Base-by-base conservation (phyloP, 2,797 vertebrate species). In the Anguilla marmorata region DNA sequence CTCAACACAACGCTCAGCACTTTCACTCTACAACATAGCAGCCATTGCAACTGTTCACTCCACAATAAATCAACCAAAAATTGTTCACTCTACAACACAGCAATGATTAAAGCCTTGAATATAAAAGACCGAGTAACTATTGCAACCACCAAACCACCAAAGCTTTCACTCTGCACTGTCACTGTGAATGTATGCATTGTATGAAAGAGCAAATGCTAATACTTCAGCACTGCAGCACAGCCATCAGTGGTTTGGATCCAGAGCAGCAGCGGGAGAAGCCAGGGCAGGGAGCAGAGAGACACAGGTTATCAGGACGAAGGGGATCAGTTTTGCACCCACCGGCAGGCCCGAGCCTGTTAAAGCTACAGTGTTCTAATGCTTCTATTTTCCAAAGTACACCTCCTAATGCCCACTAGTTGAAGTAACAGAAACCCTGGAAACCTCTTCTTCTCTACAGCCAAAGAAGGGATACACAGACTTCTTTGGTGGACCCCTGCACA, bases 41-140 rank as follows among this genome's bases (percentile, higher is more conserved):
- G 41, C 92, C 72, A 86, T 92, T 72, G 91, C 84, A 79, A 76
- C 85, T 79, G 41, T 84, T 92, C 89, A 7, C 27, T 30, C 24
- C 2, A 3, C 30, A 33, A 30, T 8, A 79, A 1, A 86, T 27
- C 66, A 72, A 30, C 41, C 89, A 85, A 90, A 72, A 89, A 30
- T 19, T 30, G 7, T 56, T 58, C 74, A 80, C 54, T 58, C 33
- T 41, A 54, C 69, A 79, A 56, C 72, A 41, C 12, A 63, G 54
- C 74, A 82, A 80, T 24, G 88, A 84, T 90, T 69, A 89, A 48
- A 66, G 86, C 85, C 88, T 88, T 92, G 89, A 87, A 56, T 91
- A 88, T 90, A 83, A 2, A 84, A 24, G 92, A 89, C 9, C 89
- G 3, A 89, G 21, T 33, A 86, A 86, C 16, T 7, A 69, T 50